Conservation (phyloP, 2,113 vertebrate genomes). For the Pao palembangensis region DNA sequence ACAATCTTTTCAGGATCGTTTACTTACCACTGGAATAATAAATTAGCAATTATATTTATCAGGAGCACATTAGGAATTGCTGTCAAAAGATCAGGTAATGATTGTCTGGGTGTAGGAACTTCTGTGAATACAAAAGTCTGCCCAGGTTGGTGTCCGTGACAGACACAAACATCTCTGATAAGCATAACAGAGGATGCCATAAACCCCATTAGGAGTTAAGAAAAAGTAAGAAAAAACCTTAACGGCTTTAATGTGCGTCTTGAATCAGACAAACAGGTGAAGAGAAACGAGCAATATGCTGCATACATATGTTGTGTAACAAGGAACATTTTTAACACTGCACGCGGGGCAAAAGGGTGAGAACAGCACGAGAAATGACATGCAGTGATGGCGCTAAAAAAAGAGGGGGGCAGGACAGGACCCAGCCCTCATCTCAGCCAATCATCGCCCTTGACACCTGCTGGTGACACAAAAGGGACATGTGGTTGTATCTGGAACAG, state of each 20-base stretch:
- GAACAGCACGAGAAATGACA: conserved; percentile 19
- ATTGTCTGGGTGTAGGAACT: background rate
- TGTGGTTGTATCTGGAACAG: conserved; percentile 20
- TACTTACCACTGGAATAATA: background rate
- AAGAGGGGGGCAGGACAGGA: conserved; percentile 27
- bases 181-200: no score
- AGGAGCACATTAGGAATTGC: no score
- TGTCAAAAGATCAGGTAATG: background rate
- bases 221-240: background rate
- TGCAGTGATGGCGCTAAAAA: conserved; percentile 40
- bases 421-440: conserved; percentile 64
- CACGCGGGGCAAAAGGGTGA: background rate
- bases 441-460: conserved; percentile 35
- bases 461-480: conserved; percentile 6
- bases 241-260: background rate
- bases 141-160: no score
- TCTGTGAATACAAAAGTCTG: background rate
- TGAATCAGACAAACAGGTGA: background rate
- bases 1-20: background rate
- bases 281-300: background rate
- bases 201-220: background rate
- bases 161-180: no score
- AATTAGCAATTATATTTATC: background rate
- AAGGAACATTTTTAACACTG: background rate
- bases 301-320: background rate